Evolutionary conservation across 1,140 invertebrate genomes (phyloP), one percentile per base, ranked within the genome.

Genomic region (Drosophila mayri): DNA sequence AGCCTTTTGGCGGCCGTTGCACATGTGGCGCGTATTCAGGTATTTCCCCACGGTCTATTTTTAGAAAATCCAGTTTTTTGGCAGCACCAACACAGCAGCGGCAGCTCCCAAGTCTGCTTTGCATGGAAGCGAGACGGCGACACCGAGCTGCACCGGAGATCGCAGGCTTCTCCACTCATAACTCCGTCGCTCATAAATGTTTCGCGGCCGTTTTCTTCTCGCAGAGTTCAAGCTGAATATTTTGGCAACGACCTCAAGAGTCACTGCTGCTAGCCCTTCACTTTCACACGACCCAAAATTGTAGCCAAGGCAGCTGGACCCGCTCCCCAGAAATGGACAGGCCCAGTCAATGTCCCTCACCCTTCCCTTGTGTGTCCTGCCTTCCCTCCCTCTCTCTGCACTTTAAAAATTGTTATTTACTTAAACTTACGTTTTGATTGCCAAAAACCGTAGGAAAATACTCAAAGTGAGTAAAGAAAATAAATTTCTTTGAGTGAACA

Each of bases 41-140:
- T 91, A 90, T 91, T 91, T 86, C 79, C 84, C 84, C 84, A 86
- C 74, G 65, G 80, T 86, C 90, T 91, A 91, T 91, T 91, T 91
- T 90, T 91, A 91, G 90, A 91, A 91, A 91, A 91, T 91, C 90
- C 90, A 86, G 90, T 91, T 91, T 91, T 91, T 87, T 61, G 85
- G 85, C 80, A 79, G 66, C 76, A 58, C 76, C 35, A 65, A 67
- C 50, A 47, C 62, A 18, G 44, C 41, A 16, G 50, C 43, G 47
- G 44, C 47, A 50, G 40, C 52, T 46, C 14, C 59, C 54, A 63
- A 59, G 44, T 61, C 80, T 82, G 84, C 61, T 88, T 86, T 86
- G 83, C 84, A 88, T 86, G 76, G 46, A 37, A 66, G 52, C 32
- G 38, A 73, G 67, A 32, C 18, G 59, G 49, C 37, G 50, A 64